These are phyloP conservation scores for Ophiothrix spiculata DNA, from an alignment of 35 echinoderm and acorn worm genomes.

Conservation along the genomic window DNA sequence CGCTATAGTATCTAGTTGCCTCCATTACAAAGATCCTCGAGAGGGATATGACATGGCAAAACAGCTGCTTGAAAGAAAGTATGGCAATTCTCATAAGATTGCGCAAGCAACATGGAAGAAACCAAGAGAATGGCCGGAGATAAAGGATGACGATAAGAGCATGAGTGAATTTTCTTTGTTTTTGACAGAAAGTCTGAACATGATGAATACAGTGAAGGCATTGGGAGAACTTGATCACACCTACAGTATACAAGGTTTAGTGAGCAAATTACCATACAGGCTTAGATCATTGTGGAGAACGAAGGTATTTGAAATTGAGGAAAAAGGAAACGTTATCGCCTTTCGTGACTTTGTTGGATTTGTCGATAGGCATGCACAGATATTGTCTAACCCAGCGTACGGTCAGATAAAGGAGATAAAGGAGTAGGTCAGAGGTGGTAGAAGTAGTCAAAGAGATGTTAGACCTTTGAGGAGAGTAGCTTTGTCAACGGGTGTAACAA, in stretches of 20 bases:
- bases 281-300: neutral
- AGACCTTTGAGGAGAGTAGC: neutral
- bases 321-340: neutral
- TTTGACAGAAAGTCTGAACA: neutral
- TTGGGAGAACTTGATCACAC: neutral
- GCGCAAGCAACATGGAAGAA: no score
- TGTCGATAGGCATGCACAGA: neutral
- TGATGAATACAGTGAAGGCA: neutral
- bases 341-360: neutral
- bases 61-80: no score
- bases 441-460: neutral
- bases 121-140: no score
- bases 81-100: no score
- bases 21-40: no score
- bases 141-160: no score
- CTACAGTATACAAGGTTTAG: neutral
- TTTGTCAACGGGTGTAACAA: neutral
- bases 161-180: neutral
- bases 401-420: neutral
- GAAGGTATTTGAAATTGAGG: neutral
- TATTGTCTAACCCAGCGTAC: neutral
- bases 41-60: no score
- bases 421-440: neutral
- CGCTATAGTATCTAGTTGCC: no score
- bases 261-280: neutral